Base-by-base conservation (phyloP, 1,140 invertebrate species). In the Tenebrio molitor region DNA sequence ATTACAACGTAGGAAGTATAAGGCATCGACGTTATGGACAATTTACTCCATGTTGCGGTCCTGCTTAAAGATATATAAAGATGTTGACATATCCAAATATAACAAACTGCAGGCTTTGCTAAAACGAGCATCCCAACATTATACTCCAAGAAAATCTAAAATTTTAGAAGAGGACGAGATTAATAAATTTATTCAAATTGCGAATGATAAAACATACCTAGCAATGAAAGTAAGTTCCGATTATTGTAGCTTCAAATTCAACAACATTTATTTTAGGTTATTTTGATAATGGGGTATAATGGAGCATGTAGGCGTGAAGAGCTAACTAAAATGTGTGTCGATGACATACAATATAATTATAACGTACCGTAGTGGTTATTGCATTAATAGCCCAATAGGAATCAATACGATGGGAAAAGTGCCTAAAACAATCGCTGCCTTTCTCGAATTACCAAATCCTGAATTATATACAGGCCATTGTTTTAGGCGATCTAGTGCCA, bases 291-390 rank as follows among this genome's bases (percentile, higher is more conserved):
- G 53, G 53, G 53, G 5, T 58, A 77, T 14, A 19, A 12, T 69
- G 80, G 75, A n/a, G 77, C 74, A 1, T 79, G 77, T 41, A 50
- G 76, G 39, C 36, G 71, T 17, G 62, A 69, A 1, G 75, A 80
- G 69, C 34, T 80, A 19, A 29, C 41, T 2, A 70, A 76, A 23
- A 62, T 80, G 12, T 74, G 39, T 3, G 29, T 72, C 7, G 42
- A 78, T 12, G 70, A 79, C 29, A 33, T 33, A 33, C 29, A 33
- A 33, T 33, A 33, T 33, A 33, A 10, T 70, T 16, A 10, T 63
- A 62, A 70, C 21, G 2, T 69, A 69, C 36, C 23, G 44, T 0
- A 23, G 34, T 21, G 68, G 68, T 23, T 3, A 19, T 34, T 70
- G 68, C 4, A 33, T 29, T 19, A 25, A 23, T 10, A 2, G 23